Evolutionary conservation across 2,888 invertebrate species (phyloP), one percentile per base, ranked within the genome.

Genomic region (Anaspis maculata): DNA sequence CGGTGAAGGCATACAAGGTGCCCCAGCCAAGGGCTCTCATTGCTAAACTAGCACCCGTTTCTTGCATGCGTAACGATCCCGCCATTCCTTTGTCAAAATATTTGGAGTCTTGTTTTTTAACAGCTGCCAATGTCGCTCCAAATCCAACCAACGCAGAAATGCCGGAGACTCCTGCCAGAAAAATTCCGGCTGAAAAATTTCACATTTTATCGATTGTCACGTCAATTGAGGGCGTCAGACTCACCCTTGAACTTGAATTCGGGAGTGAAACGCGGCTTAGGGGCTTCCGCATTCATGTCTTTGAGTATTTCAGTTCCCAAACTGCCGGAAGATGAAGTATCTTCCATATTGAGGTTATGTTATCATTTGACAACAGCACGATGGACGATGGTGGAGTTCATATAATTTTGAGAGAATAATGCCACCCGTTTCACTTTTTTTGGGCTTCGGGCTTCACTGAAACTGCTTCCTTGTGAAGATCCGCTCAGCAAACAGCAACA

Each of bases 21-120:
- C 91, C 94, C 83, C 87, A 85, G 4, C 83, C 85, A 1, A 95
- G 69, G 0, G 95, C 95, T 57, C 87, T 72, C 31, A 86, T 45
- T 1, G 94, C 94, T 36, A 94, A 67, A 25, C 68, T 59, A 3
- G 80, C 78, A 10, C 91, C 92, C 37, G 81, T 79, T 62, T 89
- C 89, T 28, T 77, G 71, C 38, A 83, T 57, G 52, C 80, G 75
- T 30, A 48, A 39, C 30, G 72, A 67, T 25, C 76, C 71, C 15
- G 73, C 64, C 49, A 84, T 59, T 27, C 81, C 86, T 69, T 86
- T 83, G 46, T 73, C 77, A 55, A 91, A 85, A 56, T 78, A 77
- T 56, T 77, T 75, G 1, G 85, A 82, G 57, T 92, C 91, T 37
- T 77, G 72, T 59, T 81, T 85, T 60, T 82, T 88, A 0, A 83